Percentiles rank a stretch among this genome's conserved stretches.
Conservation (phyloP, 1,140 invertebrate species). For the Drosophila lacertosa region DNA sequence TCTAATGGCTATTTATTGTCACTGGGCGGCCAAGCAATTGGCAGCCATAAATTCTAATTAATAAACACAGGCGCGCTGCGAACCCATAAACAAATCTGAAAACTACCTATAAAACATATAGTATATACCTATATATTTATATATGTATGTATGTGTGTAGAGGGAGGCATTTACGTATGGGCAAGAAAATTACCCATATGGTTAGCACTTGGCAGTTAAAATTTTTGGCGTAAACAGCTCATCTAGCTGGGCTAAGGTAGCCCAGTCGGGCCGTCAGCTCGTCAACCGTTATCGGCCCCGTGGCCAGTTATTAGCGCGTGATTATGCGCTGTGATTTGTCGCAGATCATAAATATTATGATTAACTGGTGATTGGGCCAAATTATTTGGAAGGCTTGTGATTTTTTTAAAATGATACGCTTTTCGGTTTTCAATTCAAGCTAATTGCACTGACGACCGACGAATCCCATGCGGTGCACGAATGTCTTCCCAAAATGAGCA, state of each 20-base stretch:
- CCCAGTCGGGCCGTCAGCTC: not conserved
- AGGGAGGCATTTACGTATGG: not conserved
- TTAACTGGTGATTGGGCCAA: constrained; percentile 34
- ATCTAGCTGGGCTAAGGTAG: not conserved
- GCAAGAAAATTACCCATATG: constrained; percentile 13
- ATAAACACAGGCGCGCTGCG: constrained; percentile 55
- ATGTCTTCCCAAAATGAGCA: not conserved
- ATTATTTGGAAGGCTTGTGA: constrained; percentile 27
- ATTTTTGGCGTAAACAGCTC: constrained; percentile 19
- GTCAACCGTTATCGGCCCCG: constrained; percentile 26
- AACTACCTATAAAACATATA: constrained; percentile 9
- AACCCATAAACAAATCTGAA: constrained; percentile 43
- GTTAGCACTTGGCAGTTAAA: constrained; percentile 20
- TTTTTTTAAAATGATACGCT: constrained; percentile 5
- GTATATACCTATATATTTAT: not conserved
- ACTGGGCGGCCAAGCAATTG: constrained; percentile 51
- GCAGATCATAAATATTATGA: constrained; percentile 59
- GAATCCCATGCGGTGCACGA: constrained; percentile 4
- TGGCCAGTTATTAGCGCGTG: constrained; percentile 68
- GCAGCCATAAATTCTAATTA: constrained; percentile 76
- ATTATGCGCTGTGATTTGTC: constrained; percentile 68
- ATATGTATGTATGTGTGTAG: not conserved
- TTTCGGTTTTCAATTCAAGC: constrained; percentile 3
- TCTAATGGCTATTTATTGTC: constrained; percentile 74
- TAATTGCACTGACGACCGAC: not conserved